Evolutionary conservation across 35 echinoderm and acorn worm species (phyloP), one percentile per base, ranked within the genome.

Genomic region (Chiridota heheva): DNA sequence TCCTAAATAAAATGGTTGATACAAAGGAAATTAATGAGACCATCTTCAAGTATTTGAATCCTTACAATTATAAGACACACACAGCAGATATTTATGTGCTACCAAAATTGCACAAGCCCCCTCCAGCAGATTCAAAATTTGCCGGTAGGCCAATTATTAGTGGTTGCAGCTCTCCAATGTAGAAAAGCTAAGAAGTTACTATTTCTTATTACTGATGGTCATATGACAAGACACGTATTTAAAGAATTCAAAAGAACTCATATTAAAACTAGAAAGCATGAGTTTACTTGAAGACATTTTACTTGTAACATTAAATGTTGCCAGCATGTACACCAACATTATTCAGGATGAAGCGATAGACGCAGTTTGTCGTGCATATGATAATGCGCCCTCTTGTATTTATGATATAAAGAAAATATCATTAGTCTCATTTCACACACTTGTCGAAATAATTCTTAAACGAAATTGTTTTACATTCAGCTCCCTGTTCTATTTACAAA

Each of bases 51-150:
- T 73, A 73, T 45, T 30, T 73, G 36, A 46, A 43, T 46, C 43
- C 40, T 25, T 34, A 25, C 42, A 73, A 73, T 44, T 44, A 73
- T 20, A 51, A 27, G 1, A 73, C 37, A 12, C 70, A 0, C 1
- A 73, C 70, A 43, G 41, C 42, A 24, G 70, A 47, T 22, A 49
- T 73, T 46, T 73, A 73, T 36, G 41, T 73, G 17, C 70, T 73
- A 4, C 70, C 70, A 41, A 72, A 72, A 45, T 20, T 72, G 6
- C 69, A 72, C 20, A 73, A 46, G n/a, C 2, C 70, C 18, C 43
- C 70, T 3, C 42, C 40, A 42, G 70, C 70, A 32, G 51, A 73
- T 29, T 73, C 70, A 24, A 73, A 73, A 73, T 73, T 73, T 46
- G 70, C 70, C 16, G 70, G 70, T 2, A 1, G 70, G 51, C 70